A percentile compares a stretch with the other conserved stretches of the same genome.
Conservation (phyloP, 2,113 vertebrate species). For the Limnothrissa miodon region DNA sequence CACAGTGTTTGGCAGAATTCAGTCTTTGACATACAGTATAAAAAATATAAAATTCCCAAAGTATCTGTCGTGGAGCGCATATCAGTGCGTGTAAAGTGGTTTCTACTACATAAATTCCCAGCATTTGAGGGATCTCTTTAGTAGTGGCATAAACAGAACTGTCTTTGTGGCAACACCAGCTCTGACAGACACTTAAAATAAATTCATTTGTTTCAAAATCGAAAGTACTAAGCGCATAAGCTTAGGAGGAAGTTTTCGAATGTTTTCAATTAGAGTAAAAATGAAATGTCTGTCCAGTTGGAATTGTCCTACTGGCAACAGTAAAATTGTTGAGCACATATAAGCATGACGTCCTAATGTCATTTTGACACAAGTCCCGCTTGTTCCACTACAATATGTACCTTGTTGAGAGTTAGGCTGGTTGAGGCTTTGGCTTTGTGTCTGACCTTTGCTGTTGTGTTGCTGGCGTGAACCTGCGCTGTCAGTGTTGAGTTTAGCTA, state of each 20-base stretch:
- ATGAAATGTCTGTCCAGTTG: background rate
- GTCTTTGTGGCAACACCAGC: background rate
- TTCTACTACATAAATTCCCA: background rate
- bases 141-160: background rate
- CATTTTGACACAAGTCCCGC: background rate
- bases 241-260: too few species aligned
- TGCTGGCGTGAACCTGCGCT: too few species aligned
- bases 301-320: background rate
- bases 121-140: background rate
- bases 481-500: background rate
- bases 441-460: background rate
- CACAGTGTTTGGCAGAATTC: background rate
- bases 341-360: background rate
- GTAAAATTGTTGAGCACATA: background rate
- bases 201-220: background rate
- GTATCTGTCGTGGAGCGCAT: background rate
- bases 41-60: slow-evolving; percentile 10
- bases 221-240: background rate
- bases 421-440: background rate
- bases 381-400: background rate
- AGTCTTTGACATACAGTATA: background rate
- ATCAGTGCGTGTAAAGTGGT: slow-evolving; percentile 1
- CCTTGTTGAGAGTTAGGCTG: background rate
- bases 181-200: background rate
- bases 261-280: background rate